Percentiles rank a stretch among this genome's conserved stretches.
Evolutionary conservation across 2,797 vertebrate species (phyloP).

Genomic region (Acomys russatus): DNA sequence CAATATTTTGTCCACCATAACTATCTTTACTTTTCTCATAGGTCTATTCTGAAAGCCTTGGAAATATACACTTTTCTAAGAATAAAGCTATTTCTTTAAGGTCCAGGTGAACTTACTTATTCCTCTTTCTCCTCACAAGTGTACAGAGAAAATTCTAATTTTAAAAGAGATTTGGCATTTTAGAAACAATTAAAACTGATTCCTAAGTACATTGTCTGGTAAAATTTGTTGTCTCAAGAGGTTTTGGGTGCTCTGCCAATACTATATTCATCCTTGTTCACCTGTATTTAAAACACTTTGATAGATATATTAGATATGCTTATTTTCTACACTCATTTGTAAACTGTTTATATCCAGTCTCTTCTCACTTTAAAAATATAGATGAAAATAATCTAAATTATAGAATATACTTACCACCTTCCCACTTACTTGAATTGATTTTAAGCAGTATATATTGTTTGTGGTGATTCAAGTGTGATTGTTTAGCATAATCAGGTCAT

Average conservation of each 20-base stretch:
- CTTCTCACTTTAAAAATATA: neutral
- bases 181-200: neutral
- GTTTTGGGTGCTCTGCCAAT: neutral
- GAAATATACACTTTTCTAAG: neutral
- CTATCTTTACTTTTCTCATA: neutral
- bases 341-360: neutral
- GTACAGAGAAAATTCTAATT: neutral
- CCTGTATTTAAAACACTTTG: neutral
- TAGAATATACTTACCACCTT: neutral
- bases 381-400: neutral
- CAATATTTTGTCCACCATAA: neutral
- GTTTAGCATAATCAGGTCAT: neutral
- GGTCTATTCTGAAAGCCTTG: constrained; percentile 19
- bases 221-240: neutral
- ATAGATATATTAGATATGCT: neutral
- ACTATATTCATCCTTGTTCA: neutral
- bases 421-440: constrained; percentile 18
- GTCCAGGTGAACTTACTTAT: neutral
- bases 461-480: constrained; percentile 24
- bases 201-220: neutral
- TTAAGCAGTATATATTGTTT: neutral
- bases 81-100: neutral
- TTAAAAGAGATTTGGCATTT: neutral
- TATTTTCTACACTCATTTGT: neutral
- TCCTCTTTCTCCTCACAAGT: constrained; percentile 1